A percentile compares a stretch with the other conserved stretches of the same genome.
Conservation (phyloP, 2,888 invertebrate genomes). For the Invenusta paracnida region DNA sequence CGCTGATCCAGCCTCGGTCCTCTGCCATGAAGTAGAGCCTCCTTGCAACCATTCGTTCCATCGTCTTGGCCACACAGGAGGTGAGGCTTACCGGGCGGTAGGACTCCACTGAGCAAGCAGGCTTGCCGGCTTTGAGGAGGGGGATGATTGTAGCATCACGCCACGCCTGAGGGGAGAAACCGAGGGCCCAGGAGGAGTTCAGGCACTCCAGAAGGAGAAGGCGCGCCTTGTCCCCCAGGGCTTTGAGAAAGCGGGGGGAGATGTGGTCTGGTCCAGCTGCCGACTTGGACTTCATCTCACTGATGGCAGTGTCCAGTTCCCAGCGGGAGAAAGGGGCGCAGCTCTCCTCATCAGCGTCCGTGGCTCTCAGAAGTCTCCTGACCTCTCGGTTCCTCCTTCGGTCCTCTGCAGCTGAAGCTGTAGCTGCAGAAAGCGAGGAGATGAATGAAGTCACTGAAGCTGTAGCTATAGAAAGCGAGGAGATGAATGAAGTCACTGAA, state of each 20-base stretch:
- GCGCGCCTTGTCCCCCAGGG: neutral
- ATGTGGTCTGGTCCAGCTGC: neutral
- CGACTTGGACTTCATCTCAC: neutral
- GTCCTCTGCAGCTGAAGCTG: too few relatives aligned
- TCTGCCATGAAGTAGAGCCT: conserved; percentile 8
- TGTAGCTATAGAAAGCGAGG: too few relatives aligned
- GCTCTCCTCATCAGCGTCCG: neutral
- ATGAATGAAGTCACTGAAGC: too few relatives aligned
- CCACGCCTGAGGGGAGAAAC: neutral
- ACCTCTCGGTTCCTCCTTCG: neutral
- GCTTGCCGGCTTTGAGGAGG: conserved; percentile 23
- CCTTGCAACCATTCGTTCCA: neutral
- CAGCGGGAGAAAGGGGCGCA: neutral
- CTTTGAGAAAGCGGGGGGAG: neutral
- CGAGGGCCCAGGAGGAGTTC: neutral
- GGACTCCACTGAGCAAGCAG: neutral
- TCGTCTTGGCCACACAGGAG: conserved; percentile 13
- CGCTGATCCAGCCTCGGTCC: neutral
- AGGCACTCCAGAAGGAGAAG: neutral
- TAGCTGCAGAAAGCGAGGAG: too few relatives aligned
- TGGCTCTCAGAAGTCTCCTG: neutral
- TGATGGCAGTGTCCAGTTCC: neutral
- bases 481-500: too few relatives aligned
- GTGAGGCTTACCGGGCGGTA: conserved; percentile 25
- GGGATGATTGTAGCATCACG: conserved; percentile 1